These are phyloP conservation scores for Hyposoter dolosus DNA, from an alignment of 2,888 invertebrate species.

Conservation along the genomic window DNA sequence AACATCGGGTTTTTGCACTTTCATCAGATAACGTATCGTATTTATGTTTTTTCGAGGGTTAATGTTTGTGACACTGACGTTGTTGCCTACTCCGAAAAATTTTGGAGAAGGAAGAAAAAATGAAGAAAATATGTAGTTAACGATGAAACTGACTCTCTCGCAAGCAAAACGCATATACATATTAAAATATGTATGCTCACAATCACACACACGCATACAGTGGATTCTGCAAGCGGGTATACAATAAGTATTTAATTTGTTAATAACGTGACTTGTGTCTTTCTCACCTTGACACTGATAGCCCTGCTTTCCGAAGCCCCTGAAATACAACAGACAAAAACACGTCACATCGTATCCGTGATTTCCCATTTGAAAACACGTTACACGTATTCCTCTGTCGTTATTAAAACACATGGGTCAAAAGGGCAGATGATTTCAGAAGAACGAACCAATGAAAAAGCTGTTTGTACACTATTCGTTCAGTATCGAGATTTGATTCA, in stretches of 20 bases:
- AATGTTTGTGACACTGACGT: not conserved
- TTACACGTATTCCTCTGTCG: conserved; percentile 77
- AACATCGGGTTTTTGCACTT: not conserved
- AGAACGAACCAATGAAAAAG: conserved; percentile 22
- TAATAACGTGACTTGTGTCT: conserved; percentile 85
- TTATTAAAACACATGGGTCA: conserved; percentile 58
- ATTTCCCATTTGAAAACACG: conserved; percentile 82
- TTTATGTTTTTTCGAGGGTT: not conserved
- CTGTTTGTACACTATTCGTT: conserved; percentile 24
- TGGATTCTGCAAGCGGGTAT: conserved; percentile 79
- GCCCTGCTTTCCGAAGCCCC: conserved; percentile 98
- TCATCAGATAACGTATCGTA: not conserved
- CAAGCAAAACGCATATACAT: conserved; percentile 38
- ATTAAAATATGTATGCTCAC: conserved; percentile 63
- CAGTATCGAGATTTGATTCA: conserved; percentile 39
- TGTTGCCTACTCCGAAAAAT: not conserved
- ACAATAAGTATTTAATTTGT: conserved; percentile 77
- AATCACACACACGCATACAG: conserved; percentile 68
- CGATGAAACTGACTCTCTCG: conserved; percentile 30
- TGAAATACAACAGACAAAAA: conserved; percentile 87
- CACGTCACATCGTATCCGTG: conserved; percentile 83
- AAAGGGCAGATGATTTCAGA: not conserved
- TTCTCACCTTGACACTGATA: conserved; percentile 97
- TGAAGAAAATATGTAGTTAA: not conserved
- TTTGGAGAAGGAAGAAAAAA: not conserved